Percentiles rank a stretch among this genome's conserved stretches.
These are phyloP conservation scores for Microchirus variegatus DNA, from an alignment of 2,797 vertebrate genomes.

Conservation along the genomic window DNA sequence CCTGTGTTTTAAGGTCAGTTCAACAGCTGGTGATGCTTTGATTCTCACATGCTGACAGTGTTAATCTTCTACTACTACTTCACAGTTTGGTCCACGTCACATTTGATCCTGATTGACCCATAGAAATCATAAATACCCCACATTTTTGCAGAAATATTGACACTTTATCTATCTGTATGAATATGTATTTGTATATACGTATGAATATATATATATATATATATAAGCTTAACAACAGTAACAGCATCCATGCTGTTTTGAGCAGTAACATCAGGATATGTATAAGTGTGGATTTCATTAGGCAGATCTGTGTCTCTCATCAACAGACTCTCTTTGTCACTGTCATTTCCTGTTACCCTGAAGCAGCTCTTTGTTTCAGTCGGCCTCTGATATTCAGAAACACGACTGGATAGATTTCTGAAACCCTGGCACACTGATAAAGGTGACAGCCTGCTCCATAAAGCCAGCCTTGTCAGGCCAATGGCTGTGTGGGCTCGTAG, in stretches of 20 bases:
- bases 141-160: no score
- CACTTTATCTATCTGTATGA: no score
- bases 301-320: slow-evolving; percentile 63
- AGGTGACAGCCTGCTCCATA: slow-evolving; percentile 65
- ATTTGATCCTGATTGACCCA: no score
- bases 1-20: no score
- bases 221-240: neutral
- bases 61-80: no score
- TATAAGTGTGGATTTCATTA: slow-evolving; percentile 56
- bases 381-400: slow-evolving; percentile 73
- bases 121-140: no score
- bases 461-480: slow-evolving; percentile 58
- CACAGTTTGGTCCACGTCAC: no score
- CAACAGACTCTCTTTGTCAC: slow-evolving; percentile 73
- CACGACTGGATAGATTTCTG: slow-evolving; percentile 67
- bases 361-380: slow-evolving; percentile 73
- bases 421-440: slow-evolving; percentile 62
- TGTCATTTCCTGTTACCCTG: slow-evolving; percentile 74
- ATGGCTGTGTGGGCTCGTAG: slow-evolving; percentile 1
- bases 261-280: slow-evolving; percentile 26
- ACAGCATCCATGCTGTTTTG: slow-evolving; percentile 39
- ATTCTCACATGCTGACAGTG: no score
- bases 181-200: no score
- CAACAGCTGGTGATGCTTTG: no score
- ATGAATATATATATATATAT: no score